Conservation (phyloP, 2,888 invertebrate species). For the Thereva nobilitata region DNA sequence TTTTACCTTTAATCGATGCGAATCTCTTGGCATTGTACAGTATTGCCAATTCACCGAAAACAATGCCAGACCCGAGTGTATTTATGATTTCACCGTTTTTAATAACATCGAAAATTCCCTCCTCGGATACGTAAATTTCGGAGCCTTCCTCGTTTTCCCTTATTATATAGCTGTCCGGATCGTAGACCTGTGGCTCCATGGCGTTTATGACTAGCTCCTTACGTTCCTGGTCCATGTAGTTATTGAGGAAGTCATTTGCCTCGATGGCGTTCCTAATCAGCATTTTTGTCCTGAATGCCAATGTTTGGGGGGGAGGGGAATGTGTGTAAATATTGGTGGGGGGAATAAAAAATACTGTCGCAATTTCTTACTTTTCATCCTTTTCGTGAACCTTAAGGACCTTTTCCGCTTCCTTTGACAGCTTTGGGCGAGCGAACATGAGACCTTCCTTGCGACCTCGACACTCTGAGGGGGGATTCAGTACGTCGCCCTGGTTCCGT, state of each 20-base stretch:
- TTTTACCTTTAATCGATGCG: constrained; percentile 80
- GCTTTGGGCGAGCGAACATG: constrained; percentile 59
- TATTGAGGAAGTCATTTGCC: constrained; percentile 81
- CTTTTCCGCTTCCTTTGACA: constrained; percentile 57
- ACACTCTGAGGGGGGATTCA: constrained; percentile 40
- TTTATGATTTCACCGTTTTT: constrained; percentile 77
- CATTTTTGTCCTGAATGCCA: constrained; percentile 61
- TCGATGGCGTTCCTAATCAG: constrained; percentile 72
- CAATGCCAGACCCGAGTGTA: constrained; percentile 78
- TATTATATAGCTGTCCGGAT: constrained; percentile 72
- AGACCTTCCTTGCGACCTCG: constrained; percentile 61
- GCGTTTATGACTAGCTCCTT: constrained; percentile 79
- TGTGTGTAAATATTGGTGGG: neutral
- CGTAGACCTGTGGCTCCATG: constrained; percentile 73
- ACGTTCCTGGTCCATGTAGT: constrained; percentile 71
- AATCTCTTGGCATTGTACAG: constrained; percentile 91
- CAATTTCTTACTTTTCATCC: constrained; percentile 63
- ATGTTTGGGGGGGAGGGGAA: neutral
- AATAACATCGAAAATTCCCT: constrained; percentile 84
- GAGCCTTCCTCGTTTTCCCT: constrained; percentile 82
- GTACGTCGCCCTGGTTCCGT: constrained; percentile 18
- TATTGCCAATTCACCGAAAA: constrained; percentile 91
- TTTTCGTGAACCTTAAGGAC: constrained; percentile 64
- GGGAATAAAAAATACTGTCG: neutral
- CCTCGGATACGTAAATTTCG: constrained; percentile 83